phyloP scores from a whole-genome alignment of 30 jellyfish, hydroid and myxozoan species.

The Pelagia noctiluca region DNA sequence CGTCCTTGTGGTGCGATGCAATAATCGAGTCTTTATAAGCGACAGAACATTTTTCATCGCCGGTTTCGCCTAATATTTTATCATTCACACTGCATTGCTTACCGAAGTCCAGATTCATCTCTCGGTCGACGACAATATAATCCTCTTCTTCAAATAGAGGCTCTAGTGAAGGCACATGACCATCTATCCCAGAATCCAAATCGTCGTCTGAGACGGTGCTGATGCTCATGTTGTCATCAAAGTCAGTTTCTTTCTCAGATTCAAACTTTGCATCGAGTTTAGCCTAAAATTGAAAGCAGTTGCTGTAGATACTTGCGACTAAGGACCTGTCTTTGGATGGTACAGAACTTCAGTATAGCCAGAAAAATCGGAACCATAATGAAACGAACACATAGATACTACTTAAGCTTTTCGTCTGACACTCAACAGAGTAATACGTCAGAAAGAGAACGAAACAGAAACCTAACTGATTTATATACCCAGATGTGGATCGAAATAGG shows the following conservation, averaged over 20 bases:
- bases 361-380: too few relatives aligned
- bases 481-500: too few relatives aligned
- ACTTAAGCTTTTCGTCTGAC: too few relatives aligned
- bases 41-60: background rate
- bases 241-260: constrained; percentile 72
- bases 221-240: constrained; percentile 90
- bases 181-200: constrained; percentile 93
- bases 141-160: constrained; percentile 91
- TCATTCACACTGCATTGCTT: background rate
- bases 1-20: background rate
- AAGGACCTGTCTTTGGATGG: too few relatives aligned
- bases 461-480: too few relatives aligned
- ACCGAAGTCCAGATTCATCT: constrained; percentile 38
- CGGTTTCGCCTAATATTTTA: background rate
- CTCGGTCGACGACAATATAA: constrained; percentile 69
- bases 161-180: constrained; percentile 76
- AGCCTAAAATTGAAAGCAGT: constrained; percentile 55
- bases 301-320: background rate
- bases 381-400: too few relatives aligned
- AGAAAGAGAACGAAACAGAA: too few relatives aligned
- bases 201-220: constrained; percentile 96
- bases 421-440: too few relatives aligned
- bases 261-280: constrained; percentile 84
- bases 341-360: too few relatives aligned
- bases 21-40: constrained; percentile 6